Base-by-base conservation (phyloP, 2,888 invertebrate species). In the Drosophila dives region DNA sequence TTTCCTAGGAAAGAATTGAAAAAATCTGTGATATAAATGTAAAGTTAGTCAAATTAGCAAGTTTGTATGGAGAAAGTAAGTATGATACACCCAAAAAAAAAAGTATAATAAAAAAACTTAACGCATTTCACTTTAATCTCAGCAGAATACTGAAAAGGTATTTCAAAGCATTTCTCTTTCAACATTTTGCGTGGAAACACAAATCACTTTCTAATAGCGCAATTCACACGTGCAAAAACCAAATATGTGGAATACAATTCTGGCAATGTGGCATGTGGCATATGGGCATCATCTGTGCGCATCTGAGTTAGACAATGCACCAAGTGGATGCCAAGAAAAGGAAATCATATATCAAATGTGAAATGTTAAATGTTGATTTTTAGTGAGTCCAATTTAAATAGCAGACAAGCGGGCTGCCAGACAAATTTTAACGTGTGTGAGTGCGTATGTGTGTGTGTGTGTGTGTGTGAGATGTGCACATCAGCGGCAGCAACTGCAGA, bases 261-360 rank as follows among this genome's bases (percentile, higher is more conserved):
- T 45, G 23, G 12, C 59, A 12, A 29, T 17, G 20, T 6, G 38
- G 62, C 61, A 74, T 55, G 32, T 53, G 60, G 42, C 67, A 74
- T 55, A 38, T 56, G 63, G 42, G 50, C 55, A 59, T 67, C 63
- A 68, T 42, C 64, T 67, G 68, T 34, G 15, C 15, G 38, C 10
- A 32, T 45, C 45, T 26, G 42, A 38, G 29, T 45, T 73, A 48
- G 67, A 45, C 50, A 61, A 51, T 56, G 36, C 42, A 15, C 15
- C 42, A 26, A 55, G 20, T 26, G 48, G 38, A 64, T 71, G 42
- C 50, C 53, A 38, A 40, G 50, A 15, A 53, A 56, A 32, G n/a
- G 78, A 75, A 78, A 78, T 65, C 71, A 71, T 68, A 68, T 71
- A 71, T 78, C 78, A 78, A 75, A 75, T 65, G 65, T 58, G 79